phyloP scores from a whole-genome alignment of 2,797 vertebrate genomes.

The Heteromormyrus szaboi region DNA sequence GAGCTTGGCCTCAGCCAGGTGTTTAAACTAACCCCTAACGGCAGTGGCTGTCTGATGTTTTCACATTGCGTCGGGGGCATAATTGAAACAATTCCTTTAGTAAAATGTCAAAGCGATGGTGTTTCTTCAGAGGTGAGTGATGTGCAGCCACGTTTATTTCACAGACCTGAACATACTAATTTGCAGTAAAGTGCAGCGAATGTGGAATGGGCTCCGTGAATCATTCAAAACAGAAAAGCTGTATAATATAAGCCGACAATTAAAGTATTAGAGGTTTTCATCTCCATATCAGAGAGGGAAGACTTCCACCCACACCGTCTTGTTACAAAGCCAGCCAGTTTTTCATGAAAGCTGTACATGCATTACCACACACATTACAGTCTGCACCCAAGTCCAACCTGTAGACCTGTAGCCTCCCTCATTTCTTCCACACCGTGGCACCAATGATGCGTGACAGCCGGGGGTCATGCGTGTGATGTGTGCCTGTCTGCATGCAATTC shows the following conservation, averaged over 20 bases:
- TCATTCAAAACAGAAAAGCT: not conserved
- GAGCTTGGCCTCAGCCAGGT: too few relatives aligned
- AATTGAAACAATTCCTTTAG: conserved; percentile 12
- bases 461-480: not conserved
- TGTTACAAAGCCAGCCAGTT: not conserved
- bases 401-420: not conserved
- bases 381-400: not conserved
- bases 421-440: not conserved
- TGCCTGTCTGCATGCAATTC: not conserved
- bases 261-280: not conserved
- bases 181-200: not conserved
- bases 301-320: not conserved
- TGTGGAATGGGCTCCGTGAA: not conserved
- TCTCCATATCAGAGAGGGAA: not conserved
- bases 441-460: not conserved
- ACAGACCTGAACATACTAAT: not conserved
- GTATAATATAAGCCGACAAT: not conserved
- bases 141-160: not conserved
- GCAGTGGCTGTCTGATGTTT: not conserved
- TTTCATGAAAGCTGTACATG: not conserved
- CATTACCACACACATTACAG: not conserved
- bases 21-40: not conserved
- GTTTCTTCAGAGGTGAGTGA: conserved; percentile 3
- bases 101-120: not conserved
- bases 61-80: not conserved